Percentiles rank a stretch among this genome's conserved stretches.
phyloP scores from a whole-genome alignment of 2,797 vertebrate genomes.

The Trichosurus vulpecula region DNA sequence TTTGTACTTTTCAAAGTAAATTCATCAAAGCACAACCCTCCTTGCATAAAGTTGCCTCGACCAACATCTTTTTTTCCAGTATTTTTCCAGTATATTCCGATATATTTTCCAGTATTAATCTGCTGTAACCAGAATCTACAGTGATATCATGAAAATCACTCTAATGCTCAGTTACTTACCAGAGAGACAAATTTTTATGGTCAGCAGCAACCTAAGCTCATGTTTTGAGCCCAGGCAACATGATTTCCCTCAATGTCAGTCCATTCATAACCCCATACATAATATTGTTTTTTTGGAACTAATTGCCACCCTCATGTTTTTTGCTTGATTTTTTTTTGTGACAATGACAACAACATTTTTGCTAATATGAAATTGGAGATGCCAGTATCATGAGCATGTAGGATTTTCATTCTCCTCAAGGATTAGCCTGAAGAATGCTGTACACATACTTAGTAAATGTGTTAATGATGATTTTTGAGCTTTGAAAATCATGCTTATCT shows the following conservation, averaged over 20 bases:
- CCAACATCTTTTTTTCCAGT: background rate
- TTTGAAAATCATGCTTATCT: background rate
- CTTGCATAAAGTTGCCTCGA: background rate
- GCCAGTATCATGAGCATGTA: background rate
- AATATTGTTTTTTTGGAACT: background rate
- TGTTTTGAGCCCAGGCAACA: background rate
- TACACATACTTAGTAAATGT: background rate
- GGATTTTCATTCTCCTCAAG: background rate
- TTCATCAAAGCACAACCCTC: background rate
- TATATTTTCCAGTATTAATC: background rate
- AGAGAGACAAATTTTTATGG: background rate
- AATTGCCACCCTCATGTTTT: background rate
- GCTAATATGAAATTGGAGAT: no score
- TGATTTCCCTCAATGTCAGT: background rate
- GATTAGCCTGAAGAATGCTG: background rate
- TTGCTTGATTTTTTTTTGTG: no score
- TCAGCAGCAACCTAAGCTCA: background rate
- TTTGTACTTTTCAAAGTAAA: background rate
- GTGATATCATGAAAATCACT: background rate
- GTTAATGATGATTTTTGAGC: background rate
- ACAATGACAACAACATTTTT: no score
- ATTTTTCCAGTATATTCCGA: no score
- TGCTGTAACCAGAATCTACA: background rate
- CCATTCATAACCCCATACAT: background rate
- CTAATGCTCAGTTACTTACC: background rate